Evolutionary conservation across 2,888 invertebrate species (phyloP).

Genomic region (Trypoxylon attenuatum): DNA sequence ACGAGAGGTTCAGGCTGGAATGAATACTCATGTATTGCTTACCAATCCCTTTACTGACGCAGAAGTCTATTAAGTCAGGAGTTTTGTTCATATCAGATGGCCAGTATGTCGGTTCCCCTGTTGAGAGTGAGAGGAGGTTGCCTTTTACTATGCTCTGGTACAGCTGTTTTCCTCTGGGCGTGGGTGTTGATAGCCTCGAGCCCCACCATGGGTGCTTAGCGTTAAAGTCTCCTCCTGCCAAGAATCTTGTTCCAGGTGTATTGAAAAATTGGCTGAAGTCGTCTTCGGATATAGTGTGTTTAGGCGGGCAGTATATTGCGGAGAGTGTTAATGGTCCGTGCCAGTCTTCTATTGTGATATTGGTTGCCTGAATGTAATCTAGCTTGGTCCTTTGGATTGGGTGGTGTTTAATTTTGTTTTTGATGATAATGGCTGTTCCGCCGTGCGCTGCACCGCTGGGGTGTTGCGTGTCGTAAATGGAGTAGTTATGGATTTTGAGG

Average conservation of each 20-base stretch:
- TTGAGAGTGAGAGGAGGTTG: background rate
- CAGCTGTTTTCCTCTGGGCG: constrained; percentile 29
- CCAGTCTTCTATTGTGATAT: background rate
- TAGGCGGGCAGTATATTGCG: background rate
- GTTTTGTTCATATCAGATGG: background rate
- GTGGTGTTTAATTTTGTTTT: background rate
- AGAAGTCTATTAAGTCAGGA: background rate
- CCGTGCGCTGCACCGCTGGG: too few species aligned
- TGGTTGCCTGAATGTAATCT: background rate
- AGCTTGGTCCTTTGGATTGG: background rate
- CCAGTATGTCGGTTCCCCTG: background rate
- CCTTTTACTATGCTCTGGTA: background rate
- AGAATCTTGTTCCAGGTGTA: constrained; percentile 31
- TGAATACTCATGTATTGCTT: background rate
- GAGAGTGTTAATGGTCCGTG: background rate
- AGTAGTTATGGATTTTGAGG: too few species aligned
- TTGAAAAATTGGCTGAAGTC: constrained; percentile 20
- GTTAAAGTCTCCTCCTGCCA: constrained; percentile 40
- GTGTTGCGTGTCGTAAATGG: too few species aligned
- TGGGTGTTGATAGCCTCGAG: too few species aligned
- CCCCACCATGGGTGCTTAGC: constrained; percentile 44
- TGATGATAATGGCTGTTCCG: background rate
- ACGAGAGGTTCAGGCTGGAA: background rate
- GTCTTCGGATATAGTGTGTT: background rate
- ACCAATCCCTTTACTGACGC: background rate